Conservation (phyloP, 2,113 vertebrate genomes). For the Hippocampus barbouri region DNA sequence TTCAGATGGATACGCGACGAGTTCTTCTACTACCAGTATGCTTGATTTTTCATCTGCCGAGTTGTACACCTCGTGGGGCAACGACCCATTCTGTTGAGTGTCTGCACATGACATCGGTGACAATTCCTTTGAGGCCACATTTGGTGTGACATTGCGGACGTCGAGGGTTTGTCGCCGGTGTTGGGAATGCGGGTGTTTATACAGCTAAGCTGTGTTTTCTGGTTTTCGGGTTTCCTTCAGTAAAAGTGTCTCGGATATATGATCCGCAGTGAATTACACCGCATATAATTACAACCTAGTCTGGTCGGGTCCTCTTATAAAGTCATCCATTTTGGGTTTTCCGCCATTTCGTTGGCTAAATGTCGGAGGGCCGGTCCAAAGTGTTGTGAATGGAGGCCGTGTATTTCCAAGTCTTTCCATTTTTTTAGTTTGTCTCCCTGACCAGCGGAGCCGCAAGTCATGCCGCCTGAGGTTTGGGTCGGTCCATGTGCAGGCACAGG, state of each 20-base stretch:
- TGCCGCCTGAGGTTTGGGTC: slow-evolving; percentile 66
- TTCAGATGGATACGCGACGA: too few relatives aligned
- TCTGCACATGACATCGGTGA: too few relatives aligned
- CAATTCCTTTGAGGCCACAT: background rate
- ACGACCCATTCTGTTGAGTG: background rate
- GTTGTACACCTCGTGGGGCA: too few relatives aligned
- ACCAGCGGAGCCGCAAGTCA: slow-evolving; percentile 64
- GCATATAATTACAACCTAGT: slow-evolving; percentile 67
- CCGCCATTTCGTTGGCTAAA: slow-evolving; percentile 45
- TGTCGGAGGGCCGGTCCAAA: slow-evolving; percentile 10
- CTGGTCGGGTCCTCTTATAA: slow-evolving; percentile 68
- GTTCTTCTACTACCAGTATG: too few relatives aligned
- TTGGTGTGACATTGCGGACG: slow-evolving; percentile 17
- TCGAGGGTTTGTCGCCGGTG: slow-evolving; percentile 20
- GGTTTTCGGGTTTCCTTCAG: slow-evolving; percentile 53
- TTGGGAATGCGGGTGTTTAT: slow-evolving; percentile 32
- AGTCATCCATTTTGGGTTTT: slow-evolving; percentile 66
- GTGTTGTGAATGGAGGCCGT: slow-evolving; percentile 26
- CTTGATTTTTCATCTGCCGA: too few relatives aligned
- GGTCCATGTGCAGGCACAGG: slow-evolving; percentile 43
- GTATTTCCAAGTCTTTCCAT: slow-evolving; percentile 15
- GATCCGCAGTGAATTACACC: slow-evolving; percentile 62
- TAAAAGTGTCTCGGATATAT: slow-evolving; percentile 38
- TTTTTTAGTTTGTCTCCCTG: slow-evolving; percentile 46
- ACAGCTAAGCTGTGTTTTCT: slow-evolving; percentile 50